Conservation (phyloP, 1,140 invertebrate species). For the Paramacrobiotus metropolitanus region DNA sequence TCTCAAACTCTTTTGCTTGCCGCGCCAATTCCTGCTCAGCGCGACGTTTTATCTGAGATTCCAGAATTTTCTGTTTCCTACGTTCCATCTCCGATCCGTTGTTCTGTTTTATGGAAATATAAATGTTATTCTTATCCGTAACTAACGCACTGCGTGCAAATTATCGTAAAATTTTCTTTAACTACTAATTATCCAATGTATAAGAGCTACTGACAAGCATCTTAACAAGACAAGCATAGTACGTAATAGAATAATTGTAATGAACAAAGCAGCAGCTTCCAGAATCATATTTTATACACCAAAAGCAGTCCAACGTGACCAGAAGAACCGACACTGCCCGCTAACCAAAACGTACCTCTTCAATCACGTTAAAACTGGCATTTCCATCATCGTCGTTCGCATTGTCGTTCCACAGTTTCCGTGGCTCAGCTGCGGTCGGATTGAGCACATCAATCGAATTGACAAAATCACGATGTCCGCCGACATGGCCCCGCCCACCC, state of each 20-base stretch:
- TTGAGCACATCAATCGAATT: conserved; percentile 1
- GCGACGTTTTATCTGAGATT: background rate
- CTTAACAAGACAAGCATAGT: no score
- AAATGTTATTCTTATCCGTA: no score
- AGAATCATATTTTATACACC: background rate
- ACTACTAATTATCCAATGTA: no score
- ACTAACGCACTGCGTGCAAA: no score
- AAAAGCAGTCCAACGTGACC: background rate
- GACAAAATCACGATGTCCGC: background rate
- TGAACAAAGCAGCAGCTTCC: no score
- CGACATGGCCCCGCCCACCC: background rate
- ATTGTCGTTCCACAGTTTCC: background rate
- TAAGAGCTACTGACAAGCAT: no score
- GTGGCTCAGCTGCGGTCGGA: background rate
- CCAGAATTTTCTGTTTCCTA: background rate
- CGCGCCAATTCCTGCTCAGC: background rate
- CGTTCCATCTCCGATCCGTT: background rate
- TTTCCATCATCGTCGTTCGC: background rate
- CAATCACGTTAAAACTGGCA: background rate
- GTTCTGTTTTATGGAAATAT: no score
- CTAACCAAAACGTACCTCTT: background rate
- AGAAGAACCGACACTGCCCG: background rate
- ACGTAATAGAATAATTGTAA: no score
- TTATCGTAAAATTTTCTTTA: no score
- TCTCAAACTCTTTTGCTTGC: background rate